These are phyloP conservation scores for Liparis tanakae DNA, from an alignment of 2,797 vertebrate genomes.

Conservation along the genomic window DNA sequence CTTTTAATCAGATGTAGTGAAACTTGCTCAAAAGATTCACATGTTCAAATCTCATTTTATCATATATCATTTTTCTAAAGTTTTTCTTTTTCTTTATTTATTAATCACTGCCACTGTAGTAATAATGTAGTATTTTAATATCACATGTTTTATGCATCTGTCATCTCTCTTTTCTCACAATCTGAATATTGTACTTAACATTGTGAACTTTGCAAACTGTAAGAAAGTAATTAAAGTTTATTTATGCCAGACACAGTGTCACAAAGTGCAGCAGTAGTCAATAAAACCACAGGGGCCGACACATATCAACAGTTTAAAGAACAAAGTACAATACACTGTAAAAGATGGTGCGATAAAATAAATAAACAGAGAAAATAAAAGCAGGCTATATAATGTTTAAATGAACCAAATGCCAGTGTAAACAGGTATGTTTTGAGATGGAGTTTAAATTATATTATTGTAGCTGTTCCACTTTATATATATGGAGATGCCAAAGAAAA, in stretches of 20 bases:
- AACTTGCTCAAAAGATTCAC: background rate
- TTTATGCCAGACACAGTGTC: too few species aligned
- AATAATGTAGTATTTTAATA: background rate
- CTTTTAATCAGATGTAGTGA: background rate
- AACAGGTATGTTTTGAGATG: too few species aligned
- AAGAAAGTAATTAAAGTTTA: too few species aligned
- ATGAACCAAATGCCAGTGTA: too few species aligned
- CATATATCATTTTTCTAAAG: background rate
- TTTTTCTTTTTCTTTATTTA: background rate
- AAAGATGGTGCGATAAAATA: too few species aligned
- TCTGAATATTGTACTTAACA: background rate
- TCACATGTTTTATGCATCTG: background rate
- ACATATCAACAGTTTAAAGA: too few species aligned
- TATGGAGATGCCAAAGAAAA: background rate
- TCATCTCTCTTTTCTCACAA: background rate
- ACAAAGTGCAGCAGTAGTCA: too few species aligned
- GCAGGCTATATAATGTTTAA: too few species aligned
- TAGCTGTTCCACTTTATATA: background rate
- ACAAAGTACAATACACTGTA: too few species aligned
- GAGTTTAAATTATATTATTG: too few species aligned
- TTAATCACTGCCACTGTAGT: background rate
- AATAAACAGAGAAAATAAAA: too few species aligned
- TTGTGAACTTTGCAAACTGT: background rate
- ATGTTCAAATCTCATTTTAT: background rate
- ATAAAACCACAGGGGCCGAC: too few species aligned